phyloP scores from a whole-genome alignment of 2,797 vertebrate species.

The Agapornis canus region DNA sequence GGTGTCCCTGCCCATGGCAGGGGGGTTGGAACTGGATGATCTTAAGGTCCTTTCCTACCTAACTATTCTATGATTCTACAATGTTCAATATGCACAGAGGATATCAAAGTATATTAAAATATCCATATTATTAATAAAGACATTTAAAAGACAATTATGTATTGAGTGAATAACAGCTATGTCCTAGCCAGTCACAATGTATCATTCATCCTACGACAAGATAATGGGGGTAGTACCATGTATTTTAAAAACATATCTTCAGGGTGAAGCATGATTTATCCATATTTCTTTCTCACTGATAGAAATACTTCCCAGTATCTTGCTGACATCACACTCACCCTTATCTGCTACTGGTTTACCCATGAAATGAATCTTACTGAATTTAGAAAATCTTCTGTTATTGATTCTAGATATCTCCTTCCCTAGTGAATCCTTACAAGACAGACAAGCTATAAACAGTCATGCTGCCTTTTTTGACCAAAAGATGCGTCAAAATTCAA shows the following conservation, averaged over 20 bases:
- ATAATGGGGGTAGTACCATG: background rate
- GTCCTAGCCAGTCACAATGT: background rate
- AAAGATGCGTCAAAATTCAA: background rate
- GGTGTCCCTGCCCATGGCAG: too few species aligned
- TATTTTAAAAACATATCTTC: background rate
- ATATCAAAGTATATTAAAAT: background rate
- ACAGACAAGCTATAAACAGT: background rate
- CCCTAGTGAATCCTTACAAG: background rate
- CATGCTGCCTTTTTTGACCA: background rate
- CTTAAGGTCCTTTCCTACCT: too few species aligned
- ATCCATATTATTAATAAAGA: background rate
- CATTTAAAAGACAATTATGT: background rate
- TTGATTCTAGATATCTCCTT: background rate
- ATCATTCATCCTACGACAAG: background rate
- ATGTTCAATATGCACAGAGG: background rate
- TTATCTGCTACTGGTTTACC: background rate
- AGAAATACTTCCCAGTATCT: conserved; percentile 6
- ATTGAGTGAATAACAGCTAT: background rate
- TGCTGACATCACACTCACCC: background rate
- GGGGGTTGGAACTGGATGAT: too few species aligned
- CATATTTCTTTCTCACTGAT: background rate
- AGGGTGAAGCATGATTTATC: background rate
- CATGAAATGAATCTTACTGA: background rate
- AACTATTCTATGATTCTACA: background rate
- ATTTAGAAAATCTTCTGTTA: background rate